Conservation (phyloP, 2,888 invertebrate species). For the Sarcophaga subvicina region DNA sequence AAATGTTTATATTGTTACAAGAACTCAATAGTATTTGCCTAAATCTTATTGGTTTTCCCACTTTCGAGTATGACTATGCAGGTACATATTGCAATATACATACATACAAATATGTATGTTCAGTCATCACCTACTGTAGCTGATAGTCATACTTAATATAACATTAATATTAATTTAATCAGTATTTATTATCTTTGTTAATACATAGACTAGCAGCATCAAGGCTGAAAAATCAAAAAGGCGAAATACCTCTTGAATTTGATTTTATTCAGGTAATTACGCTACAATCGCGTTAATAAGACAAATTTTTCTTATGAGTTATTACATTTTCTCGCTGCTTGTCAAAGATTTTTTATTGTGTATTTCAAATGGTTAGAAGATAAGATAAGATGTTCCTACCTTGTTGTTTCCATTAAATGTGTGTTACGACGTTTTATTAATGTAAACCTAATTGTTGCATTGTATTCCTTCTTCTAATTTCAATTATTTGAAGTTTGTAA, state of each 20-base stretch:
- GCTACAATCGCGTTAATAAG: conserved; percentile 21
- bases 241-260: not conserved
- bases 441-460: too few relatives aligned
- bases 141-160: not conserved
- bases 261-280: conserved; percentile 21
- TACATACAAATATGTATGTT: too few relatives aligned
- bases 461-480: too few relatives aligned
- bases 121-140: too few relatives aligned
- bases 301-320: not conserved
- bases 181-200: conserved; percentile 14
- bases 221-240: not conserved
- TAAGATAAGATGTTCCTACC: too few relatives aligned
- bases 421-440: too few relatives aligned
- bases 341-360: too few relatives aligned
- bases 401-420: too few relatives aligned
- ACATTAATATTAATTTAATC: conserved; percentile 26
- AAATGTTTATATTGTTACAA: conserved; percentile 15
- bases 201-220: conserved; percentile 30
- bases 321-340: too few relatives aligned
- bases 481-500: too few relatives aligned
- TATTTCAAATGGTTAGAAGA: too few relatives aligned
- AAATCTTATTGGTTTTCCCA: conserved; percentile 41
- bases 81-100: not conserved
- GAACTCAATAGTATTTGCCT: not conserved
- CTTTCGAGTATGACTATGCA: not conserved